Percentiles rank a stretch among this genome's conserved stretches.
Evolutionary conservation across 2,113 vertebrate species (phyloP).

Genomic region (Pterocles orientalis): DNA sequence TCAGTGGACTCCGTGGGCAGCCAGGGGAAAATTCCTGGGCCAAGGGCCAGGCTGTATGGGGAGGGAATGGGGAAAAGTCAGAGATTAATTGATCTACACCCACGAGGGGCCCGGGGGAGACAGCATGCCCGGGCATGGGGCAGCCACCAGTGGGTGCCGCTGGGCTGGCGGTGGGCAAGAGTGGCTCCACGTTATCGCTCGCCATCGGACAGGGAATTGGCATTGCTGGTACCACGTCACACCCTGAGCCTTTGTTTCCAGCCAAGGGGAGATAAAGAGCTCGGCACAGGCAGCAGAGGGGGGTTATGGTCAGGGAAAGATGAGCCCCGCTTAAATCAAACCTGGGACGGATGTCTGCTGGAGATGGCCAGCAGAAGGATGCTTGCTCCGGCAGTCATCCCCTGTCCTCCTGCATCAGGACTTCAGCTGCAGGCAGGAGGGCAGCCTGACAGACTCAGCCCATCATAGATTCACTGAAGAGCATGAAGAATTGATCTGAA

Average conservation of each 20-base stretch:
- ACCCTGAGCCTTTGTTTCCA: background rate
- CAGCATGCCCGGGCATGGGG: background rate
- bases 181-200: accelerated
- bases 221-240: accelerated
- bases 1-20: background rate
- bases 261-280: background rate
- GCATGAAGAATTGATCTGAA: background rate
- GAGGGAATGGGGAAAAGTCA: background rate
- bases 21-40: constrained; percentile 11
- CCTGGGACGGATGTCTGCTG: background rate
- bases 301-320: background rate
- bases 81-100: background rate
- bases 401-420: accelerated
- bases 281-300: accelerated
- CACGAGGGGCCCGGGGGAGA: accelerated
- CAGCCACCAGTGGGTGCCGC: accelerated
- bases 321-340: background rate
- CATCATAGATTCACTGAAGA: accelerated
- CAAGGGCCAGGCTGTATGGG: background rate
- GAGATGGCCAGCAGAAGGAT: background rate
- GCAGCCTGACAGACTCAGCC: background rate
- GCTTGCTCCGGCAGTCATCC: background rate
- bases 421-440: background rate
- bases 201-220: accelerated
- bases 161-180: accelerated